These are phyloP conservation scores for Mylabris sibirica DNA, from an alignment of 2,888 invertebrate genomes.

Conservation along the genomic window DNA sequence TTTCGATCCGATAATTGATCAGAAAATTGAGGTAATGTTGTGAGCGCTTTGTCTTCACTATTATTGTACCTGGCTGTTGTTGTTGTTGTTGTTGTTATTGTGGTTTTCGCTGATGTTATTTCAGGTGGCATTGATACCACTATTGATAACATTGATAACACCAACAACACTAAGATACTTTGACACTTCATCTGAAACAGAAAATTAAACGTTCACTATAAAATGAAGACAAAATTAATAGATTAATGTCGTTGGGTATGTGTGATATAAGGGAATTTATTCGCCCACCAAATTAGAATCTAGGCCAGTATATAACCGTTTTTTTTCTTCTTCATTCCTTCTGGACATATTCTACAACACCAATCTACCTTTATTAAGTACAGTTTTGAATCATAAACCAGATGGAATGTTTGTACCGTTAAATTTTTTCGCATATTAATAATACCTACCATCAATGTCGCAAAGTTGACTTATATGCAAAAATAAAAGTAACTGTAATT, in stretches of 20 bases:
- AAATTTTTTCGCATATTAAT: neutral
- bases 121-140: constrained; percentile 48
- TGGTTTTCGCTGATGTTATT: constrained; percentile 52
- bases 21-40: constrained; percentile 36
- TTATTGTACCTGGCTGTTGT: constrained; percentile 57
- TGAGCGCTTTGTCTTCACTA: constrained; percentile 39
- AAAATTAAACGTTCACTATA: too few species aligned
- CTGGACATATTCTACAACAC: neutral
- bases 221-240: too few species aligned
- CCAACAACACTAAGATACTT: constrained; percentile 46
- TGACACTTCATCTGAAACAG: constrained; percentile 55
- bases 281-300: neutral
- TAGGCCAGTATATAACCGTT: neutral
- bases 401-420: neutral
- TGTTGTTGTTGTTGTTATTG: constrained; percentile 21
- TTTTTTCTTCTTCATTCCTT: neutral
- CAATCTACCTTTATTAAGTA: neutral
- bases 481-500: neutral
- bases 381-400: neutral
- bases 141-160: constrained; percentile 46
- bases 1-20: constrained; percentile 16
- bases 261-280: neutral
- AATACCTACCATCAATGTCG: neutral
- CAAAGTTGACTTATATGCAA: neutral
- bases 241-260: too few species aligned